A percentile compares a stretch with the other conserved stretches of the same genome.
Evolutionary conservation across 2,113 vertebrate genomes (phyloP).

Genomic region (Solea solea): DNA sequence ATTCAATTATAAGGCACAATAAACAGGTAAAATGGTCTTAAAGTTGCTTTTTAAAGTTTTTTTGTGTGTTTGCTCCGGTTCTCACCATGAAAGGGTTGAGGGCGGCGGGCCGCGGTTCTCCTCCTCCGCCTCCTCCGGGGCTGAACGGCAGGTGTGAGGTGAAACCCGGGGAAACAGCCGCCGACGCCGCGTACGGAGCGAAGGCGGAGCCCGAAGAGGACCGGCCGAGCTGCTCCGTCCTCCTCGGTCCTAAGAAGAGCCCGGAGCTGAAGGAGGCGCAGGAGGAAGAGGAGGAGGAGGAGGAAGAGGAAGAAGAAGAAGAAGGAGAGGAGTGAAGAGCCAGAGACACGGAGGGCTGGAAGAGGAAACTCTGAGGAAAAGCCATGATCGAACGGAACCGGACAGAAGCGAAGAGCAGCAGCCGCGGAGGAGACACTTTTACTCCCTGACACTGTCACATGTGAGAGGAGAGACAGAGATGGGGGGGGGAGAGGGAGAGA

Average conservation of each 20-base stretch:
- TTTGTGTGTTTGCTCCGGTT: no score
- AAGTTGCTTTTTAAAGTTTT: no score
- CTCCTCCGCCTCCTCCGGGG: constrained; percentile 79
- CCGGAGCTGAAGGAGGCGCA: constrained; percentile 90
- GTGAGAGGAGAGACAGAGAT: not conserved
- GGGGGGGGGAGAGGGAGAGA: not conserved
- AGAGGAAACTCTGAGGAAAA: not conserved
- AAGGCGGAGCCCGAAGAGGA: constrained; percentile 93
- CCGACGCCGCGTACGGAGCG: constrained; percentile 91
- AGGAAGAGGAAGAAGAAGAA: constrained; percentile 55
- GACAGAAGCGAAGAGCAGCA: no score
- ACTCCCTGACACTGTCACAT: not conserved
- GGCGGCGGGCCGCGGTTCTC: no score
- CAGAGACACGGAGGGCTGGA: not conserved
- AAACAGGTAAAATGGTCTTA: no score
- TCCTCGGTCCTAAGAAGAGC: constrained; percentile 85
- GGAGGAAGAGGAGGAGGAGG: constrained; percentile 88
- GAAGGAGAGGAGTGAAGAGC: not conserved
- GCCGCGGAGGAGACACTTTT: not conserved
- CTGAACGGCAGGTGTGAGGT: constrained; percentile 90
- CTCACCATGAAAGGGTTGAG: no score
- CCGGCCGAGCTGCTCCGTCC: constrained; percentile 91
- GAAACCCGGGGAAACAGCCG: constrained; percentile 89
- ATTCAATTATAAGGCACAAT: no score
- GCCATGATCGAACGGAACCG: not conserved